A percentile compares a stretch with the other conserved stretches of the same genome.
phyloP scores from a whole-genome alignment of 2,797 vertebrate genomes.

The Dromococcyx pavoninus region DNA sequence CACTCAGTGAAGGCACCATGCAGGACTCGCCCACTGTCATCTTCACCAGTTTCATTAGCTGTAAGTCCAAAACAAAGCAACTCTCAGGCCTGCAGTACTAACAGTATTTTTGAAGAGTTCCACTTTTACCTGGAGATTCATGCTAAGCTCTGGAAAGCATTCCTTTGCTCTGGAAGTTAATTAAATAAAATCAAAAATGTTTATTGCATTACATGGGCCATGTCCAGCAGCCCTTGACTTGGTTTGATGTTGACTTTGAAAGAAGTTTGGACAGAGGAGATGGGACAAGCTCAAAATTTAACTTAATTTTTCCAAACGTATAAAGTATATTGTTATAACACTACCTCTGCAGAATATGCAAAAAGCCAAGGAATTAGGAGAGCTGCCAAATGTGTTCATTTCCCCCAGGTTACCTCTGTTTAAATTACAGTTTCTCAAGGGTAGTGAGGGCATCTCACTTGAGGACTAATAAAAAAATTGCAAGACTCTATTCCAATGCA shows the following conservation, averaged over 20 bases:
- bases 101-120: background rate
- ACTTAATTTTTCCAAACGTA: background rate
- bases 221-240: background rate
- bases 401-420: background rate
- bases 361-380: background rate
- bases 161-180: background rate
- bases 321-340: background rate
- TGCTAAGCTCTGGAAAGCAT: background rate
- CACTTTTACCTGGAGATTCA: background rate
- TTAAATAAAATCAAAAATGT: background rate
- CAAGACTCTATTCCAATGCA: background rate
- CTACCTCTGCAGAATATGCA: constrained; percentile 12
- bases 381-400: background rate
- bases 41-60: background rate
- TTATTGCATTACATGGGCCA: background rate
- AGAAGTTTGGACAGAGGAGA: background rate
- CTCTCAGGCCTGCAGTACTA: background rate
- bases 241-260: background rate
- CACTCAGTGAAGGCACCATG: background rate
- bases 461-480: constrained; percentile 9
- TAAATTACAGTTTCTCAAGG: constrained; percentile 40
- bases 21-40: background rate
- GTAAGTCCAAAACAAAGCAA: background rate
- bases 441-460: background rate
- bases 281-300: background rate